Evolutionary conservation across 1,140 invertebrate genomes (phyloP).

Genomic region (Contarinia nasturtii): DNA sequence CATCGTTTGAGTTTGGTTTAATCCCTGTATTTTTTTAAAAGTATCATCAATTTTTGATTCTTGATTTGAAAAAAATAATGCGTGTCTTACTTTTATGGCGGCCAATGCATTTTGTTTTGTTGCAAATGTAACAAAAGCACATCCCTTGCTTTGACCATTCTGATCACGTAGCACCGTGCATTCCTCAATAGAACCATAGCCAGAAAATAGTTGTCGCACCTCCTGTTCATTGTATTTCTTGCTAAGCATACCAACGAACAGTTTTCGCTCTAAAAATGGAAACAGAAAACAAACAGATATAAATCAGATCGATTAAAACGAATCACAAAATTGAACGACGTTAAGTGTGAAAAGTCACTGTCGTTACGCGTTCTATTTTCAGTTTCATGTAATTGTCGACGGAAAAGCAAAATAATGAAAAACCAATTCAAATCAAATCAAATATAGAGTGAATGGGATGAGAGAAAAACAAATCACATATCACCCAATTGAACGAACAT

Average conservation of each 20-base stretch:
- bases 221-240: constrained; percentile 94
- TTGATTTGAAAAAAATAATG: no score
- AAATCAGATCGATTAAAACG: not conserved
- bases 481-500: no score
- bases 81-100: constrained; percentile 61
- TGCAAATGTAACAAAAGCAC: constrained; percentile 95
- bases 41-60: no score
- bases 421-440: no score
- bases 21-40: no score
- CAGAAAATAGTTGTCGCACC: constrained; percentile 78
- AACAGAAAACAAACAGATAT: constrained; percentile 7
- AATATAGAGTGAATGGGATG: no score
- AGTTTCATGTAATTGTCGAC: no score
- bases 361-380: no score
- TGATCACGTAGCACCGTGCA: constrained; percentile 92
- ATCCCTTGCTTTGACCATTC: constrained; percentile 84
- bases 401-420: no score
- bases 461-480: no score
- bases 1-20: constrained; percentile 97
- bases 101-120: constrained; percentile 89
- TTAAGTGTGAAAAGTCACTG: no score
- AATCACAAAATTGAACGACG: no score
- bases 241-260: constrained; percentile 99
- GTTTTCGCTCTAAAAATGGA: constrained; percentile 77
- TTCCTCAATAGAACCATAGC: constrained; percentile 91